phyloP scores from a whole-genome alignment of 1,140 invertebrate species.

The Geopemphigus sp. region DNA sequence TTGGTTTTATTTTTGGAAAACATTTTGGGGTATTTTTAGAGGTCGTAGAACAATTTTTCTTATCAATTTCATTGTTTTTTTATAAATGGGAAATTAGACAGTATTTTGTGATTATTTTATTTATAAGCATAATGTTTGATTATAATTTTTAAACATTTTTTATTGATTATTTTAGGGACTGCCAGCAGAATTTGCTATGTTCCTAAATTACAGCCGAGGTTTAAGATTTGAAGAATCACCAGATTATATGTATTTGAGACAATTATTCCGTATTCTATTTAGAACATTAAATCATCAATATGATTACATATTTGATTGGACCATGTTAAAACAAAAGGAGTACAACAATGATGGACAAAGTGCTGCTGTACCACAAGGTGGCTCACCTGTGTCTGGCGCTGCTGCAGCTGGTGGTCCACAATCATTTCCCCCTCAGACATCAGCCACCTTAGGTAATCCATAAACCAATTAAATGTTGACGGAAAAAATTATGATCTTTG shows the following conservation, averaged over 20 bases:
- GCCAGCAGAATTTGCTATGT: constrained; percentile 97
- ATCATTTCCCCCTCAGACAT: constrained; percentile 41
- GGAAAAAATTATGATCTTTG: constrained; percentile 40
- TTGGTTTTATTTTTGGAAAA: too few relatives aligned
- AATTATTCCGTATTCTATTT: constrained; percentile 97
- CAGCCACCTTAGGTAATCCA: constrained; percentile 40
- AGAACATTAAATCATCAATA: constrained; percentile 98
- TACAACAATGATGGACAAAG: constrained; percentile 44
- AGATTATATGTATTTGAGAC: constrained; percentile 97
- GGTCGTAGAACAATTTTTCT: too few relatives aligned
- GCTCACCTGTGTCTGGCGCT: constrained; percentile 38
- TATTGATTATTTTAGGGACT: constrained; percentile 66
- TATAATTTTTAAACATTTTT: too few relatives aligned
- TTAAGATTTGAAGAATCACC: constrained; percentile 93
- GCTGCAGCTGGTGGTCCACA: constrained; percentile 42
- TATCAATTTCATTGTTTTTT: too few relatives aligned
- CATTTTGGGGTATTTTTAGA: too few relatives aligned
- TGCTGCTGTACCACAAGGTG: constrained; percentile 40
- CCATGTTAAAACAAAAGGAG: constrained; percentile 90
- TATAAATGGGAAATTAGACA: too few relatives aligned
- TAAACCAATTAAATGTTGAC: neutral
- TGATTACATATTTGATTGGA: constrained; percentile 99
- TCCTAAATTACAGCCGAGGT: constrained; percentile 94
- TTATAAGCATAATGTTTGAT: too few relatives aligned
- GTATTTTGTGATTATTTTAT: too few relatives aligned